Conservation (phyloP, 2,797 vertebrate genomes). For the Prionace glauca region DNA sequence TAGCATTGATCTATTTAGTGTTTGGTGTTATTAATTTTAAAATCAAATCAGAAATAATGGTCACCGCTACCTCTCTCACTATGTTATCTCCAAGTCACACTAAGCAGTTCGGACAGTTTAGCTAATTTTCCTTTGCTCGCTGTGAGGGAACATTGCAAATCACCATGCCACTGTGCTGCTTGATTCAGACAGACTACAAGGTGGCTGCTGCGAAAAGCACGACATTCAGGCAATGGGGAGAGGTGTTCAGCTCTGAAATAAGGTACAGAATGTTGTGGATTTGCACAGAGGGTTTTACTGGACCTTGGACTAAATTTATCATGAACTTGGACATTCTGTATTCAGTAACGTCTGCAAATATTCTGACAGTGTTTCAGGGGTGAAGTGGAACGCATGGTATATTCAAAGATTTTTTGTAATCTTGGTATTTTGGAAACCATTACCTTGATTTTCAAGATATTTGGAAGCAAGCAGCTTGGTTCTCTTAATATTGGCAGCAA, state of each 20-base stretch:
- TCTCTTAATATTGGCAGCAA: background rate
- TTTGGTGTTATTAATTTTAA: background rate
- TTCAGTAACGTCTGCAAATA: background rate
- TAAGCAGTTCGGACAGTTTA: background rate
- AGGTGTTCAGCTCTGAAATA: too few relatives aligned
- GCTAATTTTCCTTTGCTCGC: background rate
- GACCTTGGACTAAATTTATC: background rate
- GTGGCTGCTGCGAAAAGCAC: too few relatives aligned
- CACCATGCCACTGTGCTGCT: too few relatives aligned
- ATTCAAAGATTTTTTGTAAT: background rate
- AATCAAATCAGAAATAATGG: too few relatives aligned
- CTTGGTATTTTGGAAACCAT: background rate
- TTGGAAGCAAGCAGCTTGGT: background rate
- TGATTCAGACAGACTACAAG: too few relatives aligned
- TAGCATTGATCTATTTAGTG: background rate
- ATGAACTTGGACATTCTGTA: background rate
- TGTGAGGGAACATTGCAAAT: too few relatives aligned
- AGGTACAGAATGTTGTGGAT: background rate
- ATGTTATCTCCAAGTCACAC: too few relatives aligned
- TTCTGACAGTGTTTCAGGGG: background rate
- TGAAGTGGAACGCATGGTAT: background rate
- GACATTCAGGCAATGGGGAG: too few relatives aligned
- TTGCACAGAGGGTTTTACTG: background rate
- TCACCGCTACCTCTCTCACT: too few relatives aligned
- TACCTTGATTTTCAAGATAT: background rate